Conservation (phyloP, 2,888 invertebrate genomes). For the Ophioninae sp. region DNA sequence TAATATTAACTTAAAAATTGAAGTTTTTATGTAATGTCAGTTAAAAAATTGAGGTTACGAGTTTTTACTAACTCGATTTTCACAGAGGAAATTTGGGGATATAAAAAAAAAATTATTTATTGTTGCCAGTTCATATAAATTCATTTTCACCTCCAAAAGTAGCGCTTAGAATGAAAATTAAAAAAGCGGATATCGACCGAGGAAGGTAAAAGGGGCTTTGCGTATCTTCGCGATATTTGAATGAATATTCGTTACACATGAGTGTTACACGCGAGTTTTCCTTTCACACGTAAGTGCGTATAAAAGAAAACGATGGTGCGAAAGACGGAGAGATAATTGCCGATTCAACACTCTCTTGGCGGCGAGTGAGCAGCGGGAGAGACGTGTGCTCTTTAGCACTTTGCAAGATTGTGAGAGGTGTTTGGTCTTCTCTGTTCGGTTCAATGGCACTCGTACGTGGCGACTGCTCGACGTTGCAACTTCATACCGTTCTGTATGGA, state of each 20-base stretch:
- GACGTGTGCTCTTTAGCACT: slow-evolving; percentile 57
- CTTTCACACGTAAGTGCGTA: not conserved
- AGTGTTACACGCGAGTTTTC: not conserved
- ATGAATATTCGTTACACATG: no score
- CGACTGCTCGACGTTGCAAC: slow-evolving; percentile 43
- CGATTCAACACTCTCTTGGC: slow-evolving; percentile 50
- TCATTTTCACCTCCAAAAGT: no score
- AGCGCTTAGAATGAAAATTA: no score
- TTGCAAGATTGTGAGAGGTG: slow-evolving; percentile 51
- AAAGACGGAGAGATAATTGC: slow-evolving; percentile 50
- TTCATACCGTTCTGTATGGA: slow-evolving; percentile 39
- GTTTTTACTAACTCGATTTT: no score
- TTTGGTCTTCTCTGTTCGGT: slow-evolving; percentile 47
- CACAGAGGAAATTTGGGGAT: no score
- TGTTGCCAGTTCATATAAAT: no score
- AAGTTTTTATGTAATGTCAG: no score
- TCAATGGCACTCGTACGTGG: slow-evolving; percentile 56
- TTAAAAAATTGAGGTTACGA: no score
- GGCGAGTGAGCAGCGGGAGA: slow-evolving; percentile 48
- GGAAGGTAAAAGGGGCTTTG: not conserved
- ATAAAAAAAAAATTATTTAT: no score
- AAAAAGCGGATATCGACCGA: no score
- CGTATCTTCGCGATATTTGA: not conserved
- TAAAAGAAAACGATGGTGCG: slow-evolving; percentile 21
- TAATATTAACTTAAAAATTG: no score